Conservation (phyloP, 2,797 vertebrate species). For the Pteropus rufus region DNA sequence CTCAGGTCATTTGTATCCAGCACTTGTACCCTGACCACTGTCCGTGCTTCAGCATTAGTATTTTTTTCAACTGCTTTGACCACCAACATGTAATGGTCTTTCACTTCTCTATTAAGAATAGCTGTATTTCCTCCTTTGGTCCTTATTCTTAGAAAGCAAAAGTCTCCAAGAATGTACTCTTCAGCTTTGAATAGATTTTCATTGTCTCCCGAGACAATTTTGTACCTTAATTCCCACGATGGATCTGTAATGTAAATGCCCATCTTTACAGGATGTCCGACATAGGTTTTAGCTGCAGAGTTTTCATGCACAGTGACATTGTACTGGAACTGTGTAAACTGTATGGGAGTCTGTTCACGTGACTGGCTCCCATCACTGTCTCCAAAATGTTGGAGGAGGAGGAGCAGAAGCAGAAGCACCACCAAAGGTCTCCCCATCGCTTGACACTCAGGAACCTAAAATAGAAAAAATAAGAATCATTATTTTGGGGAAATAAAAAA, state of each 20-base stretch:
- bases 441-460: conserved; percentile 88
- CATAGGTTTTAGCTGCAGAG: conserved; percentile 97
- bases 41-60: conserved; percentile 89
- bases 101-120: conserved; percentile 98
- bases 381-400: conserved; percentile 89
- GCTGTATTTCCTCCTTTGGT: conserved; percentile 99
- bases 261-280: conserved; percentile 96
- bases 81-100: conserved; percentile 93
- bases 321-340: conserved; percentile 93
- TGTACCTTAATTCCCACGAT: conserved; percentile 95
- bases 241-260: conserved; percentile 91
- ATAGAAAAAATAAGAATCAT: conserved; percentile 24
- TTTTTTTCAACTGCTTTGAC: conserved; percentile 94
- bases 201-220: conserved; percentile 97
- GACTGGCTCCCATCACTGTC: conserved; percentile 86
- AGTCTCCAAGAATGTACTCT: conserved; percentile 95
- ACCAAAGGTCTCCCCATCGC: conserved; percentile 91
- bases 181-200: conserved; percentile 99
- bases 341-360: conserved; percentile 79
- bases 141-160: conserved; percentile 98
- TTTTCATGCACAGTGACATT: conserved; percentile 97
- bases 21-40: conserved; percentile 92
- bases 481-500: neutral
- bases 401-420: conserved; percentile 86
- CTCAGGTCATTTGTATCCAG: conserved; percentile 98